Evolutionary conservation across 2,113 vertebrate genomes (phyloP), one percentile per base, ranked within the genome.

Genomic region (Capricornis sumatraensis): DNA sequence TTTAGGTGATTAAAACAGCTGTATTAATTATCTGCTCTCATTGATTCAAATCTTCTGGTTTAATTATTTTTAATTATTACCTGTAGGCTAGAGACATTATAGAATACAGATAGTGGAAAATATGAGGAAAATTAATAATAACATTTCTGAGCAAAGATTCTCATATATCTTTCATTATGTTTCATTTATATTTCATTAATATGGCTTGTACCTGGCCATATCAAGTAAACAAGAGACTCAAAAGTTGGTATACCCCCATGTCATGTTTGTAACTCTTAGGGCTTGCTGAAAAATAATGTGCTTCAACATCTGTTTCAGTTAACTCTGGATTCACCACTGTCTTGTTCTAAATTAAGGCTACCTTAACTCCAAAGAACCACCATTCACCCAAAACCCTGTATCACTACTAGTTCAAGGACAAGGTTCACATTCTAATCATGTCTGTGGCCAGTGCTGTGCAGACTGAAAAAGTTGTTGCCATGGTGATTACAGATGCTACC

Each of bases 1-100:
- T 89, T 98, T 96, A 98, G 90, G 33, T 92, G 60, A 67, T 97
- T 50, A n/a, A 45, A 53, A 89, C 3, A 47, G 1, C 15, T 60
- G 0, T 25, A 55, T 52, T 58, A 74, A 40, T 10, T 55, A 64
- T 27, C 25, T 78, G 91, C 8, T 64, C 53, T 27, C 92, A 33
- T 47, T 64, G 21, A 97, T 1, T 50, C 71, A 7, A 1, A 64
- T 79, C 3, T 53, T 57, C 28, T 89, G 14, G 30, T 87, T 97
- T 97, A 53, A 71, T 33, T 76, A 76, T 43, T 76, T 74, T 43
- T 27, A 43, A 27, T 27, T 96, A 93, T 92, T 64, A 21, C 19
- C 21, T 33, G 0, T 82, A 52, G 88, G 17, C 12, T 33, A 94
- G 30, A 89, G 4, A 55, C 2, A 82, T 19, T 45, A 13, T 28